Evolutionary conservation across 2,888 invertebrate genomes (phyloP).

Genomic region (Noctua fimbriata): DNA sequence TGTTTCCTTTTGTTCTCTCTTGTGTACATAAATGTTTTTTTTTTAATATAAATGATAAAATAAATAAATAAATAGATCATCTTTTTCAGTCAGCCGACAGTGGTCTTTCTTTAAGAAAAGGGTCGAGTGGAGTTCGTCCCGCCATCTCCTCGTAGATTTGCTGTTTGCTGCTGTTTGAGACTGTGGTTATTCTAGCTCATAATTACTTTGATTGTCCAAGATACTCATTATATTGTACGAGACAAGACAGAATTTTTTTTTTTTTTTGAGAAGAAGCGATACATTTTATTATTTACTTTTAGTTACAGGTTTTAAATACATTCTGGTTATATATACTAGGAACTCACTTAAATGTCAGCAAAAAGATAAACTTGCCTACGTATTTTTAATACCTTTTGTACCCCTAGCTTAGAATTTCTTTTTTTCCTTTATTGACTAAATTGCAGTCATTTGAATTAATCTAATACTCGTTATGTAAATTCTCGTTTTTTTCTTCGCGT

Average conservation of each 20-base stretch:
- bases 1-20: not conserved
- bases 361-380: constrained; percentile 1
- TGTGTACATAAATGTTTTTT: not conserved
- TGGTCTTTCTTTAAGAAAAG: not conserved
- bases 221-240: too few species aligned
- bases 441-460: constrained; percentile 52
- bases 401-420: constrained; percentile 26
- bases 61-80: not conserved
- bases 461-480: constrained; percentile 60
- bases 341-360: not conserved
- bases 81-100: not conserved
- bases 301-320: not conserved
- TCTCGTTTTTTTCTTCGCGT: constrained; percentile 65
- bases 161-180: not conserved
- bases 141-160: not conserved
- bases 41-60: too few species aligned
- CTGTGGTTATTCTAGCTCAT: not conserved
- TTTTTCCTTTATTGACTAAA: constrained; percentile 24
- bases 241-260: too few species aligned
- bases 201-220: not conserved
- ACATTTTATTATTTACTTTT: not conserved
- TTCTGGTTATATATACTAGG: not conserved
- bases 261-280: too few species aligned
- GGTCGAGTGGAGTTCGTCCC: not conserved
- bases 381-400: not conserved